These are phyloP conservation scores for Gephyroberyx darwinii DNA, from an alignment of 2,797 vertebrate species.

Conservation along the genomic window DNA sequence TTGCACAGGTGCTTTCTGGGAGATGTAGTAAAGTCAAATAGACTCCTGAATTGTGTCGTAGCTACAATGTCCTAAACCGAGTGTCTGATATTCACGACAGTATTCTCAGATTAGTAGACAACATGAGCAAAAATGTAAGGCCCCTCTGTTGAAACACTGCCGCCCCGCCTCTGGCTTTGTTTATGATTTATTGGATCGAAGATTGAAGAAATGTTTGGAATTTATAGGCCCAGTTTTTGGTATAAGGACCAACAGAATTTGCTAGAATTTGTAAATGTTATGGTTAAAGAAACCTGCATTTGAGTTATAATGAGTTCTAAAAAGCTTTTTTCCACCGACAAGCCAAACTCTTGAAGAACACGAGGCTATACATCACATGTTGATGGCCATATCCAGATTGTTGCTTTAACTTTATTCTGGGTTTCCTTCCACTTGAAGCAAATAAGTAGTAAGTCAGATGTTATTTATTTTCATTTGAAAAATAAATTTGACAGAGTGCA, in stretches of 20 bases:
- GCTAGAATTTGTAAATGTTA: constrained; percentile 33
- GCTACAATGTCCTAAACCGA: background rate
- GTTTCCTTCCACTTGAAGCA: constrained; percentile 43
- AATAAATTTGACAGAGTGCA: constrained; percentile 46
- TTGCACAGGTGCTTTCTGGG: no score
- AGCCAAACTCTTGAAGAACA: constrained; percentile 26
- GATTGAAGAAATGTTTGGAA: background rate
- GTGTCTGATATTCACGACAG: background rate
- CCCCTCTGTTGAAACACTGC: no score
- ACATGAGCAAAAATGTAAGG: no score
- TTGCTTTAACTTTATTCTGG: constrained; percentile 30
- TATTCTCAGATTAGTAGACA: no score
- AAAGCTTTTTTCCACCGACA: no score
- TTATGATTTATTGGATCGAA: background rate
- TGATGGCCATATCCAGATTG: constrained; percentile 28
- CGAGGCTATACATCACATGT: constrained; percentile 31
- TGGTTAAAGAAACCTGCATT: constrained; percentile 52
- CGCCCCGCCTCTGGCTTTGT: background rate
- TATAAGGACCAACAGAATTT: constrained; percentile 27
- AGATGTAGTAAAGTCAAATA: constrained; percentile 24
- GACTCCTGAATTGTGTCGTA: background rate
- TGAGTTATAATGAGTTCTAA: constrained; percentile 9
- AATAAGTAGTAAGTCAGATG: constrained; percentile 56
- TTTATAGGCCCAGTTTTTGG: background rate
- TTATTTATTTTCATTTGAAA: constrained; percentile 49